These are phyloP conservation scores for Acleris holmiana DNA, from an alignment of 2,888 invertebrate species.

Conservation along the genomic window DNA sequence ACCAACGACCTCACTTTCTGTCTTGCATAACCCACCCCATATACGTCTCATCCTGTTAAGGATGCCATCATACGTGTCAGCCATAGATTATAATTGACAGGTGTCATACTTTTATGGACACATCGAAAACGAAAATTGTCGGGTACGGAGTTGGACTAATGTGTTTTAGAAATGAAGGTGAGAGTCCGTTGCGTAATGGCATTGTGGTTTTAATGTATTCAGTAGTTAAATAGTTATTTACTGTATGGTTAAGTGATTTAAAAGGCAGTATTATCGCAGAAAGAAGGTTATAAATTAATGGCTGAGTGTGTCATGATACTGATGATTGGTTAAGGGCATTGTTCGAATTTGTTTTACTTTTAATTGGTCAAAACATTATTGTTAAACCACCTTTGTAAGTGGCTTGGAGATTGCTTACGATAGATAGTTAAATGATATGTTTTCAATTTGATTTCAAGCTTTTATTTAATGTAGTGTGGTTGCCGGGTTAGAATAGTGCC, in stretches of 20 bases:
- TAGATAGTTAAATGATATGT: no score
- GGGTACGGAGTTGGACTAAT: constrained; percentile 11
- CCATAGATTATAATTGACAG: constrained; percentile 35
- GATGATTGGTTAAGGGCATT: no score
- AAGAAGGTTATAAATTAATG: no score
- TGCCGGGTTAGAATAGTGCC: no score
- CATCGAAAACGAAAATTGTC: constrained; percentile 35
- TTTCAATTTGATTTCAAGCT: no score
- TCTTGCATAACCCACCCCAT: constrained; percentile 37
- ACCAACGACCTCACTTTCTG: constrained; percentile 38
- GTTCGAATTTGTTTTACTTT: no score
- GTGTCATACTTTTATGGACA: constrained; percentile 27
- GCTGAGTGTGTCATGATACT: no score
- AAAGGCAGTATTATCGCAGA: no score
- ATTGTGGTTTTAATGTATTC: not conserved
- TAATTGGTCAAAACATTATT: no score
- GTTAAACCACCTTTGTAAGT: no score
- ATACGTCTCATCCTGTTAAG: constrained; percentile 24
- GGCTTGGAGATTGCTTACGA: no score
- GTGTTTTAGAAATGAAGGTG: constrained; percentile 24
- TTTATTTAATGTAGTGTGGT: no score
- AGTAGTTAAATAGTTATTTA: not conserved
- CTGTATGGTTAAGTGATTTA: not conserved
- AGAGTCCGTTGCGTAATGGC: constrained; percentile 8
- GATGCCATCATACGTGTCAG: constrained; percentile 17